Evolutionary conservation across 1,140 invertebrate species (phyloP).

Genomic region (Heliconius himera): DNA sequence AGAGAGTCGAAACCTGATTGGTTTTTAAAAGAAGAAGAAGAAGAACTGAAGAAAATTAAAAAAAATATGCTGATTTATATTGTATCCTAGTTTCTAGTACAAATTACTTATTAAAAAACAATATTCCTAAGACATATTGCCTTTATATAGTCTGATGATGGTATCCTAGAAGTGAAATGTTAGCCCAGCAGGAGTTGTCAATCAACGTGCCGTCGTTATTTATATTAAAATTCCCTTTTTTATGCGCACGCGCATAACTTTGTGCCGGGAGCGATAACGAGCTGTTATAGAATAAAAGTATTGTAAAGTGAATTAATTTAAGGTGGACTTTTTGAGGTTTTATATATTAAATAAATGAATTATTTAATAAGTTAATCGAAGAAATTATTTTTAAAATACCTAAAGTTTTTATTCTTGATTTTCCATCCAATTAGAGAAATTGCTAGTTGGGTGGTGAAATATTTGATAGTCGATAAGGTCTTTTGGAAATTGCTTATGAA

Average conservation of each 20-base stretch:
- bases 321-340: not conserved
- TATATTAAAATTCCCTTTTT: conserved; percentile 35
- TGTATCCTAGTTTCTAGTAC: too few species aligned
- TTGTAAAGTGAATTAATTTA: conserved; percentile 2
- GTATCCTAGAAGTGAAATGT: conserved; percentile 29
- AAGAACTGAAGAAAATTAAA: too few species aligned
- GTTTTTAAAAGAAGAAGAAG: too few species aligned
- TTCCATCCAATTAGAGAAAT: not conserved
- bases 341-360: not conserved
- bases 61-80: not conserved
- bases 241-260: conserved; percentile 34
- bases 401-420: not conserved
- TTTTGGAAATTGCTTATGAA: too few species aligned
- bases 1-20: too few species aligned
- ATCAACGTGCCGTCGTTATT: conserved; percentile 31
- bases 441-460: not conserved
- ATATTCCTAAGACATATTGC: not conserved
- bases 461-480: too few species aligned
- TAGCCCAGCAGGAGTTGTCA: conserved; percentile 29
- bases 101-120: not conserved
- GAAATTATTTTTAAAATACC: not conserved
- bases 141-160: not conserved
- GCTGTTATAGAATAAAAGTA: conserved; percentile 32
- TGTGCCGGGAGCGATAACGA: conserved; percentile 29
- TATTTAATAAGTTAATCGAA: not conserved